These are phyloP conservation scores for Villa cingulata DNA, from an alignment of 2,888 invertebrate species.

Conservation along the genomic window DNA sequence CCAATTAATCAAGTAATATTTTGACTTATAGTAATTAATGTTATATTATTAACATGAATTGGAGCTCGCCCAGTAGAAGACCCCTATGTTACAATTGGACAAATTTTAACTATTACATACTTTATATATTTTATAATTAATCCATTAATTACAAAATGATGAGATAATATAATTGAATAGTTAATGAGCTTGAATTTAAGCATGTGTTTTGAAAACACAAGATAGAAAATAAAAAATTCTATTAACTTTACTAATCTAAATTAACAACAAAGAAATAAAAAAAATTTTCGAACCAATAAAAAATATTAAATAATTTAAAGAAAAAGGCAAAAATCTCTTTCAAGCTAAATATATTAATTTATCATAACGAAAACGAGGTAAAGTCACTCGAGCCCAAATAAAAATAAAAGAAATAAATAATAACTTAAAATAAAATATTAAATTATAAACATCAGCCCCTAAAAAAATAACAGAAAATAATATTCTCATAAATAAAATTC, in stretches of 20 bases:
- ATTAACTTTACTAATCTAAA: conserved; percentile 43
- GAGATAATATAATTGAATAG: conserved; percentile 43
- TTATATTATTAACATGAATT: conserved; percentile 56
- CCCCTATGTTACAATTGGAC: conserved; percentile 47
- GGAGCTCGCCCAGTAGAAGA: conserved; percentile 54
- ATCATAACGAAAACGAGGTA: conserved; percentile 64
- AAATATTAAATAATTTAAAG: conserved; percentile 49
- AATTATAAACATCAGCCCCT: conserved; percentile 37
- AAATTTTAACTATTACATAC: conserved; percentile 46
- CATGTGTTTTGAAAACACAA: conserved; percentile 58
- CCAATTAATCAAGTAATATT: conserved; percentile 46
- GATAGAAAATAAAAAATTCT: conserved; percentile 43
- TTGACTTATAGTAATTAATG: conserved; percentile 42
- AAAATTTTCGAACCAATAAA: conserved; percentile 42
- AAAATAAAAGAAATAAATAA: conserved; percentile 44
- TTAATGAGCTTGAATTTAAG: conserved; percentile 52
- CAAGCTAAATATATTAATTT: conserved; percentile 56
- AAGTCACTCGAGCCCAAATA: conserved; percentile 51
- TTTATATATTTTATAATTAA: conserved; percentile 45
- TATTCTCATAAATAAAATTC: conserved; percentile 54
- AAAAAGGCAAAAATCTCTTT: conserved; percentile 49
- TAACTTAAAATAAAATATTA: conserved; percentile 43
- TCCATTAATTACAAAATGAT: conserved; percentile 38
- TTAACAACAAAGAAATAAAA: conserved; percentile 30
- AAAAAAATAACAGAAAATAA: conserved; percentile 46